Base-by-base conservation (phyloP, 2,888 invertebrate genomes). In the Archips xylosteana region DNA sequence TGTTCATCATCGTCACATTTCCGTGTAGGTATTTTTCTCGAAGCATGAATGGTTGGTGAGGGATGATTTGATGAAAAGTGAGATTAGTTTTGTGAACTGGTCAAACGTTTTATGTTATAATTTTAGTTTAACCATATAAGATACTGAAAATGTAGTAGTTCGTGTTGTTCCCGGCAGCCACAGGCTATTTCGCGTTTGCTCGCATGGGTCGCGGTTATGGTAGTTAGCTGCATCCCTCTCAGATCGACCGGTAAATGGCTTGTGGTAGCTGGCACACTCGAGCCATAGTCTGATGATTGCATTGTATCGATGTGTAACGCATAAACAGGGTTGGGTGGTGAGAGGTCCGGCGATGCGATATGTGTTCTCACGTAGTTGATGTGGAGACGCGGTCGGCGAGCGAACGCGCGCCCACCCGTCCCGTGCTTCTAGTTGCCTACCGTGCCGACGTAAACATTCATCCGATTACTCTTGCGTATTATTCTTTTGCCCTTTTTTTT, bases 401-500 rank as follows among this genome's bases (percentile, higher is more conserved):
- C 51, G 15, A 6, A 23, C 49, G 61, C 69, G 59, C 73, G 64
- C 54, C 63, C 86, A 83, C 84, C 86, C 87, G 89, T 88, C 89
- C 90, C 87, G 94, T 94, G 94, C 94, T 94, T 94, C 94, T 95
- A 94, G 94, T 94, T 90, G 94, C 92, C 94, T 92, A 87, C 85
- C 86, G 83, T 85, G 86, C 87, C 86, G 63, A 60, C 68, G 57
- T 64, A 57, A 66, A 49, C 45, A 67, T 61, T 73, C 70, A 75
- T 74, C 45, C 75, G 69, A 72, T 67, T 70, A 73, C 62, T 70
- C 62, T 71, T 74, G 74, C 75, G 76, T 76, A 69, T 72, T 76
- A 54, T 88, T 89, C 83, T 83, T 89, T 90, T 89, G 87, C 86
- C 76, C 87, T 89, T 89, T 83, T 23, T 86, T 86, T 89, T 88